phyloP scores from a whole-genome alignment of 2,113 vertebrate species.

The Lontra canadensis region DNA sequence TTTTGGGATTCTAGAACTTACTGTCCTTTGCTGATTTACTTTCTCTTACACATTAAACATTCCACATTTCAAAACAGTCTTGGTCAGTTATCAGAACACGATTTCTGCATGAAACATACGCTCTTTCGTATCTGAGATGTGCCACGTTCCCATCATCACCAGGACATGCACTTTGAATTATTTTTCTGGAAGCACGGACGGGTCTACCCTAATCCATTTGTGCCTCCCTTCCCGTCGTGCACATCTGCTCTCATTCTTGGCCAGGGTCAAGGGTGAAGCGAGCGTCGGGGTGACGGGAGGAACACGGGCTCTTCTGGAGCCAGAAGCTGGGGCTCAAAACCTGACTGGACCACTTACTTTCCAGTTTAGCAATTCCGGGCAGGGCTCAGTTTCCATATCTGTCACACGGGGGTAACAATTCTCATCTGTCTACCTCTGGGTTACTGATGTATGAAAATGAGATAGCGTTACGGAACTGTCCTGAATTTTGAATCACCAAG shows the following conservation, averaged over 20 bases:
- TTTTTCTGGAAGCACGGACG: background rate
- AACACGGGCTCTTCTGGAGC: background rate
- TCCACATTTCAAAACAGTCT: background rate
- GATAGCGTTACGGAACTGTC: background rate
- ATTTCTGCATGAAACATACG: background rate
- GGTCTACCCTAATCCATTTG: background rate
- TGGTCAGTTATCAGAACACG: background rate
- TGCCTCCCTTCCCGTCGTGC: accelerated
- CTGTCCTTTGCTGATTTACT: background rate
- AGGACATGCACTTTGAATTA: background rate
- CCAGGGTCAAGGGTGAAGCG: background rate
- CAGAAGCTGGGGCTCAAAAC: background rate
- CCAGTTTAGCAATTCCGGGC: background rate
- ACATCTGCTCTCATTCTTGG: background rate
- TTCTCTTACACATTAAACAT: background rate
- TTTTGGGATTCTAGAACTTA: background rate
- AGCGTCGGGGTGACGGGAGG: background rate
- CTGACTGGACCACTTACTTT: background rate
- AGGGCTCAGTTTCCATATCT: slow-evolving; percentile 23
- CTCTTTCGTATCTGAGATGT: background rate
- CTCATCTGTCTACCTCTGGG: background rate
- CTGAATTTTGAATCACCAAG: background rate
- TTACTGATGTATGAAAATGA: background rate
- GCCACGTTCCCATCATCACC: background rate
- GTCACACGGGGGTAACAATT: background rate